Evolutionary conservation across 1,140 invertebrate genomes (phyloP).

Genomic region (Sycophaga agraensis): DNA sequence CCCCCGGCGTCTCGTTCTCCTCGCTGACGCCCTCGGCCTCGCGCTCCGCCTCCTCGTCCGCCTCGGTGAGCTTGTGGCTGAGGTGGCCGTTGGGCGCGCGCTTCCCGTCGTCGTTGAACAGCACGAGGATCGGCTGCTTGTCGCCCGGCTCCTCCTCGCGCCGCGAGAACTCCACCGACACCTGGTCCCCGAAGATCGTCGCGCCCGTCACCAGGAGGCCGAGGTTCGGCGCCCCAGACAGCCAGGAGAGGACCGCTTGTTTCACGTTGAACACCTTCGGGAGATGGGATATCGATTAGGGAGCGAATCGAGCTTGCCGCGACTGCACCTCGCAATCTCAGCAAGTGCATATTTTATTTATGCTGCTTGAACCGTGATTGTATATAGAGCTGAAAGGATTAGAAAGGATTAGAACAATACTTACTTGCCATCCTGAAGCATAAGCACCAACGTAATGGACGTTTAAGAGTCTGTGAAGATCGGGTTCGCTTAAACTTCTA

Average conservation of each 20-base stretch:
- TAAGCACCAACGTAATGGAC: constrained; percentile 58
- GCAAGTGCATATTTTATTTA: too few species aligned
- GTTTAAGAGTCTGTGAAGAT: constrained; percentile 58
- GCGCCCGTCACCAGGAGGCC: constrained; percentile 47
- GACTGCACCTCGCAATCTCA: too few species aligned
- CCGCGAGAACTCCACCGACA: constrained; percentile 41
- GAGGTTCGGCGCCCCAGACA: constrained; percentile 42
- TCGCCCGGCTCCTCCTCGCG: constrained; percentile 37
- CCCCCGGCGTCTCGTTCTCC: not conserved
- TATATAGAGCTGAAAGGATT: not conserved
- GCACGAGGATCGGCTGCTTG: constrained; percentile 50
- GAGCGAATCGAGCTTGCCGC: too few species aligned
- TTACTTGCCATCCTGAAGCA: constrained; percentile 63
- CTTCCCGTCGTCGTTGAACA: constrained; percentile 46
- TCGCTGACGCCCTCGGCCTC: constrained; percentile 17
- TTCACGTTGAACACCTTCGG: constrained; percentile 49
- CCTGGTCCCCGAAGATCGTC: constrained; percentile 39
- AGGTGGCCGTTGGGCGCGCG: too few species aligned
- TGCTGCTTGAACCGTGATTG: too few species aligned
- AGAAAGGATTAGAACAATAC: constrained; percentile 25
- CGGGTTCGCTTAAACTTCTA: constrained; percentile 47
- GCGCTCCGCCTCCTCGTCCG: not conserved
- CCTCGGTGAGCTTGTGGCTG: not conserved
- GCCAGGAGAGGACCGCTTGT: constrained; percentile 44
- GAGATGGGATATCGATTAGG: too few species aligned